Conservation (phyloP, 1,140 invertebrate genomes). For the Micrasema longulum region DNA sequence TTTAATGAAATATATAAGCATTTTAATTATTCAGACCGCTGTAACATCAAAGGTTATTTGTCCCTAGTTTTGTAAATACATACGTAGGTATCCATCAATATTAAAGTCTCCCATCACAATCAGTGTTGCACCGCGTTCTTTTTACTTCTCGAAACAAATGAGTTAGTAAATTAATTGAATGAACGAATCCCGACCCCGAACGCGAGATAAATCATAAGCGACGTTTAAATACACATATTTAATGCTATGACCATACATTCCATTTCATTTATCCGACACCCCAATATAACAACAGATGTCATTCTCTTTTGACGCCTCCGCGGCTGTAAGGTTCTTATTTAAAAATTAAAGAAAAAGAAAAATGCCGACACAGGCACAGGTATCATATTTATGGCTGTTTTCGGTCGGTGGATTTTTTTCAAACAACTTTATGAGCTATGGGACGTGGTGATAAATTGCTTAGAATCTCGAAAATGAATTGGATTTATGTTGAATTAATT, state of each 20-base stretch:
- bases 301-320: constrained; percentile 54
- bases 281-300: constrained; percentile 55
- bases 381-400: constrained; percentile 53
- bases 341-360: constrained; percentile 46
- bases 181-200: constrained; percentile 45
- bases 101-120: too few relatives aligned
- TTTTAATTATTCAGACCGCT: too few relatives aligned
- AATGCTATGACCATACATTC: constrained; percentile 49
- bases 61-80: too few relatives aligned
- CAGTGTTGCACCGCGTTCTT: not conserved
- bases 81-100: too few relatives aligned
- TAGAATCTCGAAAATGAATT: constrained; percentile 15
- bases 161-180: constrained; percentile 41
- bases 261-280: constrained; percentile 50
- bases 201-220: constrained; percentile 51
- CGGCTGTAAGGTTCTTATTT: constrained; percentile 48
- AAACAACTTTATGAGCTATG: constrained; percentile 31
- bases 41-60: too few relatives aligned
- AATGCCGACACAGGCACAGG: constrained; percentile 54
- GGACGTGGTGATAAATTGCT: constrained; percentile 37
- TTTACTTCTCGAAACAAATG: constrained; percentile 38
- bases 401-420: constrained; percentile 44
- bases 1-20: too few relatives aligned
- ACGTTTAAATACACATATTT: constrained; percentile 55
- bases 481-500: constrained; percentile 41